A percentile compares a stretch with the other conserved stretches of the same genome.
phyloP scores from a whole-genome alignment of 2,797 vertebrate genomes.

The Enteromius afrohamiltoni region DNA sequence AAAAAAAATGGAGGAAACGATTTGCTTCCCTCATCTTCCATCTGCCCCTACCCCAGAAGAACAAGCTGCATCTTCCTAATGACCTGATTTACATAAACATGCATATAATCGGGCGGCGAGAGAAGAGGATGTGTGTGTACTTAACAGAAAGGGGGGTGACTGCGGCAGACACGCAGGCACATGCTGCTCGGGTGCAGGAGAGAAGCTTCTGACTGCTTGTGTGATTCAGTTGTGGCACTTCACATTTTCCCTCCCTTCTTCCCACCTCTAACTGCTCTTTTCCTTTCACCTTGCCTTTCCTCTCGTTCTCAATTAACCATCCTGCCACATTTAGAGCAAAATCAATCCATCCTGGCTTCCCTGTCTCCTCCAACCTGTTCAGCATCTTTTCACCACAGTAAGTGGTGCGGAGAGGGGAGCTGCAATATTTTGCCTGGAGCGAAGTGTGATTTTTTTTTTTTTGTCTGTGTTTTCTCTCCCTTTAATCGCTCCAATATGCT shows the following conservation, averaged over 20 bases:
- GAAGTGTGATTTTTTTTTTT: not conserved
- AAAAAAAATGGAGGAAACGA: not conserved
- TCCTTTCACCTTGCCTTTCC: slow-evolving; percentile 13
- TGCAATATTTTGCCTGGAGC: slow-evolving; percentile 12
- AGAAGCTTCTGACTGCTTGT: slow-evolving; percentile 1
- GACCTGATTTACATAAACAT: slow-evolving; percentile 75
- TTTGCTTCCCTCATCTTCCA: slow-evolving; percentile 32
- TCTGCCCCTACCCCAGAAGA: slow-evolving; percentile 50
- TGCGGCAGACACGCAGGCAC: slow-evolving; percentile 9
- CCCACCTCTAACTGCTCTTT: slow-evolving; percentile 18
- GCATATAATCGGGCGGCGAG: slow-evolving; percentile 57
- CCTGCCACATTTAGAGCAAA: slow-evolving; percentile 1
- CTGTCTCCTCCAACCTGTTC: slow-evolving; percentile 11
- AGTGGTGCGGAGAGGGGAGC: not conserved
- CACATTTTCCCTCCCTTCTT: slow-evolving; percentile 14
- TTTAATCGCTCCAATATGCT: not conserved
- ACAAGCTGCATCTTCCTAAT: slow-evolving; percentile 69
- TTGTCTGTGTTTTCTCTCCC: not conserved
- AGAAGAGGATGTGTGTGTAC: slow-evolving; percentile 36
- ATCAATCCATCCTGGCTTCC: slow-evolving; percentile 31
- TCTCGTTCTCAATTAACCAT: slow-evolving; percentile 6
- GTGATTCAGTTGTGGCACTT: slow-evolving; percentile 10
- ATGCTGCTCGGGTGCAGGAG: not conserved
- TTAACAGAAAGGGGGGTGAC: slow-evolving; percentile 22
- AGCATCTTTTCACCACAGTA: not conserved